phyloP scores from a whole-genome alignment of 2,113 vertebrate species.

The Thoracochromis brauschi region DNA sequence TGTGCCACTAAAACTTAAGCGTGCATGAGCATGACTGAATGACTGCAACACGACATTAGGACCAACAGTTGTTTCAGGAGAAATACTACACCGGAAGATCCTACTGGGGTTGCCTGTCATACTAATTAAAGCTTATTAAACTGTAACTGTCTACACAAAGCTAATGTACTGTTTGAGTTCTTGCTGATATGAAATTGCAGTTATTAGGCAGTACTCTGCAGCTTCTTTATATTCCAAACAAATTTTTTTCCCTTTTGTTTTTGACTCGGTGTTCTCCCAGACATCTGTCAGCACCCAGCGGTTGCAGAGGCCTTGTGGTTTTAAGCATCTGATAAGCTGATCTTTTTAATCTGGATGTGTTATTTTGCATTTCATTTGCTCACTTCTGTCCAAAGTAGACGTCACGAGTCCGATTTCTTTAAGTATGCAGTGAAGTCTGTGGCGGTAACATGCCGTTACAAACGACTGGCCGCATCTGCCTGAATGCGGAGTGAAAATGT shows the following conservation, averaged over 20 bases:
- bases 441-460: background rate
- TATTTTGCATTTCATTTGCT: slow-evolving; percentile 1
- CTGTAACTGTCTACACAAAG: background rate
- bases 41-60: background rate
- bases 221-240: background rate
- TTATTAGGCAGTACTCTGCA: background rate
- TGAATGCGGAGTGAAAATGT: background rate
- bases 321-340: background rate
- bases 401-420: background rate
- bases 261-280: background rate
- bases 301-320: background rate
- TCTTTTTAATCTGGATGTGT: slow-evolving; percentile 9
- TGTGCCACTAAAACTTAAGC: background rate
- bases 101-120: background rate
- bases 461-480: slow-evolving; percentile 12
- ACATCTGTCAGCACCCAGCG: slow-evolving; percentile 24
- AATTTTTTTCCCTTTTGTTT: background rate
- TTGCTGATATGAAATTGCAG: background rate
- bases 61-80: background rate
- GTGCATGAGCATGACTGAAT: background rate
- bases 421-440: background rate
- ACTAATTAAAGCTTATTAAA: background rate
- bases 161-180: background rate
- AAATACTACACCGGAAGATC: background rate
- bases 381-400: background rate